Conservation (phyloP, 2,797 vertebrate genomes). For the Toxotes lorentzi region DNA sequence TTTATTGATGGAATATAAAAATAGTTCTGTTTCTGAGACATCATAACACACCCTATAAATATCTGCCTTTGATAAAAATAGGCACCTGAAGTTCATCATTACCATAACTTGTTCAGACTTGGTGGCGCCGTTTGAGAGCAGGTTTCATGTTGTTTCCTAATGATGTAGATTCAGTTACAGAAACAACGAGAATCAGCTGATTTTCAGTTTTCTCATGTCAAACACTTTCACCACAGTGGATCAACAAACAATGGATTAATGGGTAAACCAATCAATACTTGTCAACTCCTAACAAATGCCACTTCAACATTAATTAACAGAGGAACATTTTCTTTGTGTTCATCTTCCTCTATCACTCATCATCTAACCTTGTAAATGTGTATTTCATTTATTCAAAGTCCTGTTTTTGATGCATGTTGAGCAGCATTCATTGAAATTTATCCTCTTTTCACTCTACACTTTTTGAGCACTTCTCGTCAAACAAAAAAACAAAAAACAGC, state of each 20-base stretch:
- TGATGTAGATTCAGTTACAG: not conserved
- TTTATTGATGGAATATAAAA: conserved; percentile 42
- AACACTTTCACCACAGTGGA: not conserved
- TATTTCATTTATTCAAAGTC: too few relatives aligned
- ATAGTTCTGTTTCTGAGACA: conserved; percentile 21
- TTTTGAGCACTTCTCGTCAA: not conserved
- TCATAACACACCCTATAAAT: conserved; percentile 32
- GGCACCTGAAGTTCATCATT: conserved; percentile 23
- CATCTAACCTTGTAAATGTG: not conserved
- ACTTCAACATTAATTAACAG: not conserved
- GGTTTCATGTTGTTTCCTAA: not conserved
- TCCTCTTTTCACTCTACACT: not conserved
- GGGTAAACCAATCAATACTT: conserved; percentile 3
- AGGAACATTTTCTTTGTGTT: not conserved
- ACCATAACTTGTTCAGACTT: not conserved
- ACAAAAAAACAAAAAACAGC: too few relatives aligned
- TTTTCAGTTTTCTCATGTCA: not conserved
- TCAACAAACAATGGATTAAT: not conserved
- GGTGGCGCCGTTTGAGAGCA: not conserved
- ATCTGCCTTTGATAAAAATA: conserved; percentile 34
- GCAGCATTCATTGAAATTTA: not conserved
- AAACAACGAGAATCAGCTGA: not conserved
- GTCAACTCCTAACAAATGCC: too few relatives aligned
- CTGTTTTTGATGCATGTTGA: not conserved
- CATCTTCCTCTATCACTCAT: not conserved